Evolutionary conservation across 2,113 vertebrate genomes (phyloP).

Genomic region (Struthio camelus): DNA sequence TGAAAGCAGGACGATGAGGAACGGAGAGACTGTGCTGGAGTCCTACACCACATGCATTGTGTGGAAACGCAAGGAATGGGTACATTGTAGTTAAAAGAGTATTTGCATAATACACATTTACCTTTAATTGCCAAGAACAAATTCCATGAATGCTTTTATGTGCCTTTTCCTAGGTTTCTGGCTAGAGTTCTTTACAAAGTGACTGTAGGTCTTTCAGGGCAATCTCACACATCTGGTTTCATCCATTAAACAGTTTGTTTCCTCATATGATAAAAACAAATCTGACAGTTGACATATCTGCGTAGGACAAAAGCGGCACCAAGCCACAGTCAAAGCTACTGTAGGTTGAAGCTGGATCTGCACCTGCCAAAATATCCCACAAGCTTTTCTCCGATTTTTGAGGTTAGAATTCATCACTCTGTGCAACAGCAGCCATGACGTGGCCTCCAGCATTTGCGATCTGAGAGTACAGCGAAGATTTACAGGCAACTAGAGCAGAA

Average conservation of each 20-base stretch:
- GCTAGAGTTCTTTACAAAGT: not conserved
- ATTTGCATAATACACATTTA: constrained; percentile 2
- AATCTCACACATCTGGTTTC: not conserved
- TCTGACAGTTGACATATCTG: not conserved
- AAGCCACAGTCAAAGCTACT: not conserved
- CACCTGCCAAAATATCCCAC: not conserved
- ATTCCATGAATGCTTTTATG: constrained; percentile 21
- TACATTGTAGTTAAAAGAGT: not conserved
- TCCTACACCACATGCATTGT: not conserved
- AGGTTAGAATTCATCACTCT: not conserved
- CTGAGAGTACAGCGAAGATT: not conserved
- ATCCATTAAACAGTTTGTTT: constrained; percentile 17
- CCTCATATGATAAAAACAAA: not conserved
- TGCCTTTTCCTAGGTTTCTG: constrained; percentile 19
- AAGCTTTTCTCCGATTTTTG: not conserved
- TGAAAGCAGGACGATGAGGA: not conserved
- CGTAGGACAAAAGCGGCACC: not conserved
- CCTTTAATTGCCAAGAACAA: constrained; percentile 35
- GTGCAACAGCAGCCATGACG: not conserved
- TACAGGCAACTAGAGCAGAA: not conserved
- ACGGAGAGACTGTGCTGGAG: not conserved
- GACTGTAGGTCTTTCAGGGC: not conserved
- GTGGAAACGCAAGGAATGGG: not conserved
- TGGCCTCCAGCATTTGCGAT: not conserved
- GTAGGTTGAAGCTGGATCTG: not conserved